A percentile compares a stretch with the other conserved stretches of the same genome.
Conservation (phyloP, 2,797 vertebrate genomes). For the Amniataba percoides region DNA sequence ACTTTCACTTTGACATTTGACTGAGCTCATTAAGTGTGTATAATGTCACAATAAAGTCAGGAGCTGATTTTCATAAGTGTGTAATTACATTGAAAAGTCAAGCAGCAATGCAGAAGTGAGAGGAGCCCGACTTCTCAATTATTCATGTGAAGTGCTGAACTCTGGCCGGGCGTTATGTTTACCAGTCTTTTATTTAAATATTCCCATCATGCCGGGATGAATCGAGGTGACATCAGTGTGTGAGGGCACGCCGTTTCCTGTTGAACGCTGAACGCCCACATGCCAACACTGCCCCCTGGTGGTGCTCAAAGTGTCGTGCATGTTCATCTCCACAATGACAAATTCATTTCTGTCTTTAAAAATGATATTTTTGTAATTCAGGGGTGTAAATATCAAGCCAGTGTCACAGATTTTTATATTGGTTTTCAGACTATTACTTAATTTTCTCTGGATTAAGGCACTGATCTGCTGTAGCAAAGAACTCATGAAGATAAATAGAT, state of each 20-base stretch:
- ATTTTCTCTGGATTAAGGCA: no score
- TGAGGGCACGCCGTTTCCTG: background rate
- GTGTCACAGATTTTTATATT: no score
- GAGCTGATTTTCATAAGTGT: conserved; percentile 21
- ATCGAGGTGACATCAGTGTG: background rate
- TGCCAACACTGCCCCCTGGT: conserved; percentile 58
- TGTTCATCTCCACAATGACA: no score
- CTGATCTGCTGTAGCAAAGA: no score
- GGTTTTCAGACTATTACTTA: no score
- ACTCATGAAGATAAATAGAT: no score
- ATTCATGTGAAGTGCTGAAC: conserved; percentile 38
- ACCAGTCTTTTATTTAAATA: conserved; percentile 30
- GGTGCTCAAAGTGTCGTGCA: conserved; percentile 2
- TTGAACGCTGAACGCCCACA: background rate
- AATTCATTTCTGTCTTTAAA: no score
- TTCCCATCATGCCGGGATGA: conserved; percentile 6
- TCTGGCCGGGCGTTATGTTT: conserved; percentile 34
- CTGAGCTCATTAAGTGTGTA: conserved; percentile 36
- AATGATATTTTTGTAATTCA: no score
- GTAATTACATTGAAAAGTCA: conserved; percentile 35
- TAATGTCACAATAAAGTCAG: conserved; percentile 29
- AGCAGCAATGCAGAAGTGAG: background rate
- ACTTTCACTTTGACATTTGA: conserved; percentile 40
- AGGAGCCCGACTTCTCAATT: conserved; percentile 1
- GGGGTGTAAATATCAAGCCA: no score